Evolutionary conservation across 2,888 invertebrate species (phyloP).

Genomic region (Drosophila mulleri): DNA sequence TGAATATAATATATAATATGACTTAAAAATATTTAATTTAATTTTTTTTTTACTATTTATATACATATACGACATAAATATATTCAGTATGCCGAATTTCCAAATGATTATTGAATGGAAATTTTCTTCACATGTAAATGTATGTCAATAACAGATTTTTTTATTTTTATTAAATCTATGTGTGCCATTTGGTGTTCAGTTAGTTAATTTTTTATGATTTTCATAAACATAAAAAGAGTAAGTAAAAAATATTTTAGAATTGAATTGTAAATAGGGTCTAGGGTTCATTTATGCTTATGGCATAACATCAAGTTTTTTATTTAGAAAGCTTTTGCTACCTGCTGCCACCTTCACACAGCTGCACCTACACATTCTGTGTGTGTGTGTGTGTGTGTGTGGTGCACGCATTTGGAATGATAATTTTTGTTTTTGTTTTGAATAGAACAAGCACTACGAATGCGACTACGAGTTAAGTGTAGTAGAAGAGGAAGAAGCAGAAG

Average conservation of each 20-base stretch:
- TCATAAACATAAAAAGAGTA: not conserved
- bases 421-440: constrained; percentile 21
- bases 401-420: constrained; percentile 64
- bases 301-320: constrained; percentile 1
- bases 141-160: not conserved
- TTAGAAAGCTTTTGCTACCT: constrained; percentile 15
- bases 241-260: not conserved
- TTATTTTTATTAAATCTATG: not conserved
- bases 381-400: not conserved
- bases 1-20: too few relatives aligned
- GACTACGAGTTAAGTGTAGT: constrained; percentile 18
- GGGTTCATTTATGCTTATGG: constrained; percentile 9
- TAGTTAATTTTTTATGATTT: not conserved
- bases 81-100: too few relatives aligned
- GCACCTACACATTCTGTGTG: not conserved
- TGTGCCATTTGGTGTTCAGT: not conserved
- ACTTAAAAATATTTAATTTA: too few relatives aligned
- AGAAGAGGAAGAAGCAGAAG: constrained; percentile 31
- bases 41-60: not conserved
- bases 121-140: not conserved
- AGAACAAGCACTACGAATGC: constrained; percentile 19
- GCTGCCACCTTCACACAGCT: constrained; percentile 1
- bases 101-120: not conserved
- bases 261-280: not conserved
- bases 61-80: not conserved